Conservation (phyloP, 2,113 vertebrate species). For the Anthoscopus minutus region DNA sequence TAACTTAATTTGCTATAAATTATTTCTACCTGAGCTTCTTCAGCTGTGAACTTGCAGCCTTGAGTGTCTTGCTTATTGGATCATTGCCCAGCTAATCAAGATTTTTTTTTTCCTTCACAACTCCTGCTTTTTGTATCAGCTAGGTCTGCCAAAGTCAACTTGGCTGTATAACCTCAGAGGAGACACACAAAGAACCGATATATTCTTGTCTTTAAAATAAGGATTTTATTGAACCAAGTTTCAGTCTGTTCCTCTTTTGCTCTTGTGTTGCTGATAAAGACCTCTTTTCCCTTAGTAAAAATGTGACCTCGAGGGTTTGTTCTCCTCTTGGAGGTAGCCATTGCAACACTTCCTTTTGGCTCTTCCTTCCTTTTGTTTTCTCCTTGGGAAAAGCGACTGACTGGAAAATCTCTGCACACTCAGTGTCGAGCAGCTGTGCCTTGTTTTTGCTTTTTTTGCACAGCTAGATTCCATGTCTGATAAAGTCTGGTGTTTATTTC, state of each 20-base stretch:
- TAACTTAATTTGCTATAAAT: slow-evolving; percentile 51
- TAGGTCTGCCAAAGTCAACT: slow-evolving; percentile 16
- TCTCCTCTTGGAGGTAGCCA: background rate
- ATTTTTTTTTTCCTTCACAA: background rate
- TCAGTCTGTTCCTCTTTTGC: background rate
- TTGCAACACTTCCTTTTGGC: background rate
- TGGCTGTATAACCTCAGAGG: background rate
- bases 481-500: slow-evolving; percentile 10
- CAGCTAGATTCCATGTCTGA: background rate
- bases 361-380: background rate
- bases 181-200: background rate
- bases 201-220: slow-evolving; percentile 22
- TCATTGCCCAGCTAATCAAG: slow-evolving; percentile 36
- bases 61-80: background rate
- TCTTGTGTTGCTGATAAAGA: background rate
- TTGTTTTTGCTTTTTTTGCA: background rate
- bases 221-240: background rate
- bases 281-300: background rate
- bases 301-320: background rate
- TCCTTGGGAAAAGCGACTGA: background rate
- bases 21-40: slow-evolving; percentile 49
- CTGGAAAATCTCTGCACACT: background rate
- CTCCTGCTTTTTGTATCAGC: slow-evolving; percentile 9
- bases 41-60: background rate
- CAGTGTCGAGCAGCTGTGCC: background rate